These are phyloP conservation scores for Oxycera nigricornis DNA, from an alignment of 2,888 invertebrate genomes.

Conservation along the genomic window DNA sequence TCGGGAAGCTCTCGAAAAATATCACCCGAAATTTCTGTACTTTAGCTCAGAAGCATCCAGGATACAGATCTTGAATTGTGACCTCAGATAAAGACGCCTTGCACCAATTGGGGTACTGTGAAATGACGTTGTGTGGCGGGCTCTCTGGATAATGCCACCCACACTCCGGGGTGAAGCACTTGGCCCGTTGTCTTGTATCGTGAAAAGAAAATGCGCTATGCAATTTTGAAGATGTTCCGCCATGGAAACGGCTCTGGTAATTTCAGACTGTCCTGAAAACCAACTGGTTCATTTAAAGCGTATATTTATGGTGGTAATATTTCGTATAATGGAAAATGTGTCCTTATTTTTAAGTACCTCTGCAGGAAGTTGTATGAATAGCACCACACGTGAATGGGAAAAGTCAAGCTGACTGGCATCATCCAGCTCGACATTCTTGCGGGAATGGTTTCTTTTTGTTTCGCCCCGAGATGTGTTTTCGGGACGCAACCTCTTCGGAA, in stretches of 20 bases:
- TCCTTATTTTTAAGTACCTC: background rate
- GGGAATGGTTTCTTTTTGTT: background rate
- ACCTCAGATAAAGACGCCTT: conserved; percentile 20
- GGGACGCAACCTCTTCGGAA: background rate
- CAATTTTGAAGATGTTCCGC: background rate
- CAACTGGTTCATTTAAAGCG: background rate
- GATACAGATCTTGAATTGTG: conserved; percentile 5
- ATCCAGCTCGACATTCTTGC: background rate
- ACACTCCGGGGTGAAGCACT: background rate
- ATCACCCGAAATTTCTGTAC: conserved; percentile 18
- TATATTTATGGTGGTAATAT: conserved; percentile 11
- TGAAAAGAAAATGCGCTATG: background rate
- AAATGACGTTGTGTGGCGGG: background rate
- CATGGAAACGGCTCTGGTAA: background rate
- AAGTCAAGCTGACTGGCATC: background rate
- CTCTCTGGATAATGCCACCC: background rate
- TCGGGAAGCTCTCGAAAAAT: conserved; percentile 28
- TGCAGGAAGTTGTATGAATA: background rate
- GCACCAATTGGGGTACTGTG: background rate
- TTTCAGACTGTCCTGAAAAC: conserved; percentile 1
- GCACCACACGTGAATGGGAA: background rate
- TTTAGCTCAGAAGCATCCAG: conserved; percentile 9
- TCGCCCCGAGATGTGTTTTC: background rate
- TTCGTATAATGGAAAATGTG: conserved; percentile 1
- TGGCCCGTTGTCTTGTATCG: background rate